Evolutionary conservation across 1,140 invertebrate species (phyloP), one percentile per base, ranked within the genome.

Genomic region (Drosophila guanche): DNA sequence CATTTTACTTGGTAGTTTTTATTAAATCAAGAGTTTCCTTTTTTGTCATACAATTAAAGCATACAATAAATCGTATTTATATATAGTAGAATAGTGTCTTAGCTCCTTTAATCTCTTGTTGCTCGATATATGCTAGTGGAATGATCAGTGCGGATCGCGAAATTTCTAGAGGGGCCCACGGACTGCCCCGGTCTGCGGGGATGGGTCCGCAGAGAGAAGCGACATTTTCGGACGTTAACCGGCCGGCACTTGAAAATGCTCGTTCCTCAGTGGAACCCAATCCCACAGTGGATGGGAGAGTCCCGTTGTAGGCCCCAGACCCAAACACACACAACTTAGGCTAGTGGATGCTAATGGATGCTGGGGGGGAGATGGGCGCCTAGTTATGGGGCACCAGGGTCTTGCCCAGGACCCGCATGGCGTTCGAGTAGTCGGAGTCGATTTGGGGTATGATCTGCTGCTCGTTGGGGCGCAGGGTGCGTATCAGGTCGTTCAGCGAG

Each of bases 391-490:
- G 60, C 27, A 63, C 79, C 54, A 75, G 79, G n/a, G 78, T 91
- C 61, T 91, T 91, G 69, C 91, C 91, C 27, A 91, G 74, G 22
- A 91, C 91, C 20, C 90, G 85, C 90, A 91, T 91, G 43, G 90
- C 90, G 69, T 91, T 91, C 42, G 91, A 91, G 63, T 91, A 91
- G 60, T 91, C 89, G 7, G 90, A 91, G 59, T 91, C 91, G 65
- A 91, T 91, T 59, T 91, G 91, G 29, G 91, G 89, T 25, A 90
- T 90, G 41, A 91, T 89, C 60, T 91, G 91, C 53, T 91, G 90
- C 25, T 91, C 91, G 45, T 90, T 90, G 46, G 90, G 90, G n/a
- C 90, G 79, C 51, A 91, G 37, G 10, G 90, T 91, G 55, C 90
- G 84, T 59, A 91, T 90, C 20, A 91, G 76, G 63, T 91, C 91